Percentiles rank a stretch among this genome's conserved stretches.
Conservation (phyloP, 2,888 invertebrate species). For the Orthosia cruda region DNA sequence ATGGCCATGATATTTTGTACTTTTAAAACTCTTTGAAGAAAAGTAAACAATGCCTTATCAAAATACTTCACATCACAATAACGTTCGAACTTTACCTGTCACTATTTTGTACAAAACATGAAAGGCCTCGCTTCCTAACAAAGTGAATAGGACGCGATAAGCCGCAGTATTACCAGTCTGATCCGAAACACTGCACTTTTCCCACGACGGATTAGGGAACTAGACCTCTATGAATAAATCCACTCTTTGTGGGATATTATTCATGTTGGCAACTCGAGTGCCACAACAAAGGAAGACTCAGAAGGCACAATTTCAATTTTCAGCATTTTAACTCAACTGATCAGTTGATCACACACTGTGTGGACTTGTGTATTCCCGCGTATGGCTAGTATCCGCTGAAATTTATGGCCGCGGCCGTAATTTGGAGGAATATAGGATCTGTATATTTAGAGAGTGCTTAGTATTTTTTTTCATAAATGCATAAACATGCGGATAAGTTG, state of each 20-base stretch:
- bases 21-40: neutral
- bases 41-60: neutral
- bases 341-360: too few species aligned
- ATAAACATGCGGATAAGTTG: too few species aligned
- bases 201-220: conserved; percentile 59
- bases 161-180: conserved; percentile 7
- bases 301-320: conserved; percentile 1
- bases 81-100: neutral
- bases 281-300: neutral
- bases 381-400: too few species aligned
- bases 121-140: neutral
- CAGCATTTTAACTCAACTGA: too few species aligned
- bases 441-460: too few species aligned
- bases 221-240: conserved; percentile 49
- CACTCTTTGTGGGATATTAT: conserved; percentile 54
- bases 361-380: too few species aligned
- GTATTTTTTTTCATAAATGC: too few species aligned
- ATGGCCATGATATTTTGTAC: neutral
- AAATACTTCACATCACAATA: neutral
- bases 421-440: too few species aligned
- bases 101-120: neutral
- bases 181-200: conserved; percentile 45
- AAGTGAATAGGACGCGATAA: conserved; percentile 24
- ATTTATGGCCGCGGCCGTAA: too few species aligned
- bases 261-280: conserved; percentile 29